Conservation (phyloP, 2,888 invertebrate genomes). For the Linyphia triangularis region DNA sequence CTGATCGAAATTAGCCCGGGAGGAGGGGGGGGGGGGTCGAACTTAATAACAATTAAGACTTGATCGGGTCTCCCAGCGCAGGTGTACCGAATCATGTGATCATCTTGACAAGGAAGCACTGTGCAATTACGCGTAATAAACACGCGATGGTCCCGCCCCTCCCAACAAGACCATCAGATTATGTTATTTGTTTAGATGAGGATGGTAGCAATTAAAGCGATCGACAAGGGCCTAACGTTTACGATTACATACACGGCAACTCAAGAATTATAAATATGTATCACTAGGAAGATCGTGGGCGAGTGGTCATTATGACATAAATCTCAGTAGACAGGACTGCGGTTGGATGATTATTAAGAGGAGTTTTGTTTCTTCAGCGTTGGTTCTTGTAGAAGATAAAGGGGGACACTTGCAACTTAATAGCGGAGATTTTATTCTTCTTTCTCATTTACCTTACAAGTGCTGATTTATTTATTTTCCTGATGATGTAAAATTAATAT, state of each 20-base stretch:
- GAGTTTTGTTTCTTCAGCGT: slow-evolving; percentile 13
- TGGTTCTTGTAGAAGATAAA: slow-evolving; percentile 18
- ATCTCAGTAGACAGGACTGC: slow-evolving; percentile 49
- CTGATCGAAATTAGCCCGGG: not conserved
- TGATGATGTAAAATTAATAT: slow-evolving; percentile 7
- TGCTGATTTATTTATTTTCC: not conserved
- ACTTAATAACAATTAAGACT: slow-evolving; percentile 74
- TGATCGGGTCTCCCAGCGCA: slow-evolving; percentile 62
- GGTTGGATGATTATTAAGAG: slow-evolving; percentile 49
- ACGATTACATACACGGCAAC: no score
- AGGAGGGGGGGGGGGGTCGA: not conserved
- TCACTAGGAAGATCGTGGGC: slow-evolving; percentile 47
- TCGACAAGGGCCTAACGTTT: slow-evolving; percentile 4
- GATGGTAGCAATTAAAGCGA: slow-evolving; percentile 50
- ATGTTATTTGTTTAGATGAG: slow-evolving; percentile 62
- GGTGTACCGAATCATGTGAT: slow-evolving; percentile 61
- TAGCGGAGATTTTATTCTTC: not conserved
- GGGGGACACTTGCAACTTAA: not conserved
- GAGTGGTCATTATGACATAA: slow-evolving; percentile 50
- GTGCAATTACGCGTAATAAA: slow-evolving; percentile 74
- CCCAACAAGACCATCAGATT: slow-evolving; percentile 38
- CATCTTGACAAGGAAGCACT: slow-evolving; percentile 61
- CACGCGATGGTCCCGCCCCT: slow-evolving; percentile 55
- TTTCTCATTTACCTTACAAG: not conserved
- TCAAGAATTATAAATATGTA: not conserved